Evolutionary conservation across 2,888 invertebrate genomes (phyloP).

Genomic region (Micoletzkya japonica): DNA sequence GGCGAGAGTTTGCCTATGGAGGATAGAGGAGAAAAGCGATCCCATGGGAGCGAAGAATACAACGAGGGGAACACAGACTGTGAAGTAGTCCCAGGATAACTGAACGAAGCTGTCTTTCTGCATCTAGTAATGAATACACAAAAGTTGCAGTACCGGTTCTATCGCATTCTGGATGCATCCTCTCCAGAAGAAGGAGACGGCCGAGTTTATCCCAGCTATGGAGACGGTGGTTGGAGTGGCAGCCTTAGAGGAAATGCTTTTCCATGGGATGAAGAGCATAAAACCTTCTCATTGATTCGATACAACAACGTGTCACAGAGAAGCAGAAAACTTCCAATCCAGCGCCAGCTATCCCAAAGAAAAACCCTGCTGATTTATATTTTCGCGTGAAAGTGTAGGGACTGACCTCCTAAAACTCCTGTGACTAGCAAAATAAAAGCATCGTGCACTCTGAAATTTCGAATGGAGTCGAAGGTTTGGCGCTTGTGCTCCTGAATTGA

Average conservation of each 20-base stretch:
- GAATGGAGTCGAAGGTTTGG: slow-evolving; percentile 17
- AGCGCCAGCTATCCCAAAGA: slow-evolving; percentile 55
- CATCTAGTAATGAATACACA: no score
- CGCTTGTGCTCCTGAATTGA: slow-evolving; percentile 33
- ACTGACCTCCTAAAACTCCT: slow-evolving; percentile 25
- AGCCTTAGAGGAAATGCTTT: slow-evolving; percentile 35
- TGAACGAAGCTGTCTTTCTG: slow-evolving; percentile 32
- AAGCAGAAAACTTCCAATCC: slow-evolving; percentile 61
- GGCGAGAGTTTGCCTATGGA: slow-evolving; percentile 49
- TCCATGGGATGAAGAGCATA: neutral
- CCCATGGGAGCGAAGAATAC: slow-evolving; percentile 45
- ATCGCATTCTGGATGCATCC: slow-evolving; percentile 30
- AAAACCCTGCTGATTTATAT: slow-evolving; percentile 41
- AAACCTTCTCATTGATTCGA: slow-evolving; percentile 27
- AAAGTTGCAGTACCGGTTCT: no score
- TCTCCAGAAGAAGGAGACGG: slow-evolving; percentile 53
- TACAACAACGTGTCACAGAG: slow-evolving; percentile 47
- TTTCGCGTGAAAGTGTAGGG: neutral
- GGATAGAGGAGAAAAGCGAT: slow-evolving; percentile 49
- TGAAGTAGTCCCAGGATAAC: slow-evolving; percentile 49
- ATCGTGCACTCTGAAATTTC: slow-evolving; percentile 11
- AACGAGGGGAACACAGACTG: slow-evolving; percentile 34
- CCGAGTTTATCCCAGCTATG: slow-evolving; percentile 57
- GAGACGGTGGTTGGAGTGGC: slow-evolving; percentile 61
- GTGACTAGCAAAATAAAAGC: slow-evolving; percentile 7